phyloP scores from a whole-genome alignment of 2,797 vertebrate genomes.

The Cottoperca gobio region DNA sequence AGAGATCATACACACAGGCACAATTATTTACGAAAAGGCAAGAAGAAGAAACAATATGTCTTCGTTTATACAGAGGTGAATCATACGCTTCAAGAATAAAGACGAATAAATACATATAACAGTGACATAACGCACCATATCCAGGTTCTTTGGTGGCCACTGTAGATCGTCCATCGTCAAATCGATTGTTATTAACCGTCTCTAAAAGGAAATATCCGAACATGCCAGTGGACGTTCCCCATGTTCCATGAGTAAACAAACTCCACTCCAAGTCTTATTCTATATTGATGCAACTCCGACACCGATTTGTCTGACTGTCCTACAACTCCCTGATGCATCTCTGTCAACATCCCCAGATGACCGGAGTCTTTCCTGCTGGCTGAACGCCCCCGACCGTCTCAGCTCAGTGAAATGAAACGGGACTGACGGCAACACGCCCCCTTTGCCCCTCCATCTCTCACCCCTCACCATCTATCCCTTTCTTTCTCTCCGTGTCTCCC shows the following conservation, averaged over 20 bases:
- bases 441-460: not conserved
- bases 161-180: conserved; percentile 21
- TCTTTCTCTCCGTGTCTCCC: conserved; percentile 39
- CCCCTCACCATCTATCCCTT: conserved; percentile 32
- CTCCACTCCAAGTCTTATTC: conserved; percentile 7
- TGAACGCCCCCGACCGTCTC: conserved; percentile 8
- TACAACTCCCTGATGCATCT: conserved; percentile 10
- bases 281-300: not conserved
- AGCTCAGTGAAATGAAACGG: conserved; percentile 30
- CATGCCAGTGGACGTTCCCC: conserved; percentile 11
- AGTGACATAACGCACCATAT: conserved; percentile 35
- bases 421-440: conserved; percentile 11
- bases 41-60: not conserved
- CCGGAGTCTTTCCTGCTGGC: conserved; percentile 36
- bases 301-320: conserved; percentile 30
- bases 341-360: conserved; percentile 26
- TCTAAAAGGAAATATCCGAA: conserved; percentile 10
- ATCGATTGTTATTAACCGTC: not conserved
- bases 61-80: not conserved
- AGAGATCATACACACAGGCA: not conserved
- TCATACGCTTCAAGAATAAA: not conserved
- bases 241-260: conserved; percentile 3
- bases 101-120: not conserved
- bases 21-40: not conserved
- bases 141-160: conserved; percentile 9